phyloP scores from a whole-genome alignment of 2,797 vertebrate species.

The Aselliscus stoliczkanus region DNA sequence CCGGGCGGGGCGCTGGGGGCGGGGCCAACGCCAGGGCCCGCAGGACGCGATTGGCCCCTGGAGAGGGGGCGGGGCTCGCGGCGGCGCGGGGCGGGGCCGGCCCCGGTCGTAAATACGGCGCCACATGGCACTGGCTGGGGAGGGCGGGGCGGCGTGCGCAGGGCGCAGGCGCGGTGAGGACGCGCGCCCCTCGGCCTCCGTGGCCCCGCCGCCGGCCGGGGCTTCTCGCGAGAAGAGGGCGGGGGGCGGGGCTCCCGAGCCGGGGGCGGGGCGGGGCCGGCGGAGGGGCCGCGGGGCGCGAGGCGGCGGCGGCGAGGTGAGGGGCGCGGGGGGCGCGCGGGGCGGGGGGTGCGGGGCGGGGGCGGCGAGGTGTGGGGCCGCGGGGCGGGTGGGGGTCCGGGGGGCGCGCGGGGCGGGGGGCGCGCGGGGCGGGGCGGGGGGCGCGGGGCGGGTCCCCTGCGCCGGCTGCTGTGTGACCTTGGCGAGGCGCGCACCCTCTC shows the following conservation, averaged over 20 bases:
- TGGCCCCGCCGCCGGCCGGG: not conserved
- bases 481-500: constrained; percentile 21
- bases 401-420: constrained; percentile 52
- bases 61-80: not conserved
- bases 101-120: constrained; percentile 54
- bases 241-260: not conserved
- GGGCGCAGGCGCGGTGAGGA: constrained; percentile 41
- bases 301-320: not conserved
- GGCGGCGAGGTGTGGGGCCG: no score
- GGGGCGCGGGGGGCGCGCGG: not conserved
- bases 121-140: constrained; percentile 49
- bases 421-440: not conserved
- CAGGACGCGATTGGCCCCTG: constrained; percentile 6
- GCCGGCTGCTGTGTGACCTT: constrained; percentile 40
- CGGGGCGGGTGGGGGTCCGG: no score
- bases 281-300: not conserved
- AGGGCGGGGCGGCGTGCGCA: not conserved
- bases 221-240: constrained; percentile 68
- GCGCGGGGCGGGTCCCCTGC: constrained; percentile 24
- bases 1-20: not conserved
- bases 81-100: not conserved
- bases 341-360: not conserved
- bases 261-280: constrained; percentile 53
- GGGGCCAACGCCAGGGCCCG: not conserved
- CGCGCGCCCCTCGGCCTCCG: not conserved